These are phyloP conservation scores for Synanthedon andrenaeformis DNA, from an alignment of 2,888 invertebrate genomes.

Conservation along the genomic window DNA sequence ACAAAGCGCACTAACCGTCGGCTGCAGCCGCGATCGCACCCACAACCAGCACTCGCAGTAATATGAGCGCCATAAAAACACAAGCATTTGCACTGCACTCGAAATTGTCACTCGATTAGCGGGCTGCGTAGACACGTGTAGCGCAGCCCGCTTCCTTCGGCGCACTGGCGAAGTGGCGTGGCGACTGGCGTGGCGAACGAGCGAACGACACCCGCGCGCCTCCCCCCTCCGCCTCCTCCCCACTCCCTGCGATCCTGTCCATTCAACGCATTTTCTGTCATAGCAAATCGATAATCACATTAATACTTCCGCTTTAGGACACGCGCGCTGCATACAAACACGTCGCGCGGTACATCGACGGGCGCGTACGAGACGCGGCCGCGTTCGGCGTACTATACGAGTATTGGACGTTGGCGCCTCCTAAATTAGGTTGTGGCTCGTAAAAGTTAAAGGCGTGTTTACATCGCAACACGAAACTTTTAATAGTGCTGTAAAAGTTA, in stretches of 20 bases:
- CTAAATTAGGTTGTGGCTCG: background rate
- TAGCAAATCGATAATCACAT: conserved; percentile 69
- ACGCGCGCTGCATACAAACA: conserved; percentile 59
- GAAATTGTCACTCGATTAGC: conserved; percentile 46
- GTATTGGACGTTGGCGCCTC: conserved; percentile 2
- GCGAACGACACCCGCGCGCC: conserved; percentile 7
- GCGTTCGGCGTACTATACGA: background rate
- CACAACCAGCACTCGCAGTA: conserved; percentile 75
- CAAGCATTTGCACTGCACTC: conserved; percentile 76
- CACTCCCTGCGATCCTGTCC: conserved; percentile 35
- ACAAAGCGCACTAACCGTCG: conserved; percentile 38
- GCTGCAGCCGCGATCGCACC: conserved; percentile 63
- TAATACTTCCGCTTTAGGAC: conserved; percentile 61
- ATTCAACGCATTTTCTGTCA: conserved; percentile 69
- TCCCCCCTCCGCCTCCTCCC: conserved; percentile 7
- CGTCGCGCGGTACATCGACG: conserved; percentile 21
- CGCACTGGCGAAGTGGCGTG: conserved; percentile 35
- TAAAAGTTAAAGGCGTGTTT: background rate
- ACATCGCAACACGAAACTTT: background rate
- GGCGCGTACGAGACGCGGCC: background rate
- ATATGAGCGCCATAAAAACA: conserved; percentile 84
- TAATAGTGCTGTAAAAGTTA: background rate
- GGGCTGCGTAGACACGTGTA: conserved; percentile 48
- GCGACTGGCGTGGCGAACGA: too few relatives aligned
- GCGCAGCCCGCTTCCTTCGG: conserved; percentile 25